Evolutionary conservation across 1,140 invertebrate species (phyloP), one percentile per base, ranked within the genome.

Genomic region (Ptiloglossa arizonensis): DNA sequence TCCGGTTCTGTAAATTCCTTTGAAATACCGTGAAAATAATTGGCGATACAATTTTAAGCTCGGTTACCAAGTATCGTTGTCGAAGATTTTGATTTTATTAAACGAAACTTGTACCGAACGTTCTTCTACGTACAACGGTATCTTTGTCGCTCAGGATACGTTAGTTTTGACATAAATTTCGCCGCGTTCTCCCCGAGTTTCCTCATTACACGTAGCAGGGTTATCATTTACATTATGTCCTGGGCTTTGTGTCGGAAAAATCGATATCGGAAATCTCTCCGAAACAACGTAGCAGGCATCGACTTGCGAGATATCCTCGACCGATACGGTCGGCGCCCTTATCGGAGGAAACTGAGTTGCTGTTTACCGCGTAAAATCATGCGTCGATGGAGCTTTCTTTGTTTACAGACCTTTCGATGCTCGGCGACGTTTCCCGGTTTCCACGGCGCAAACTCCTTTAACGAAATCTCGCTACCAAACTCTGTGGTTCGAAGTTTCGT

Each of bases 381-480:
- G 17, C 13, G 22, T 32, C 8, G 15, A 15, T 29, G 6, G 19
- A 27, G 27, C 24, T 56, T 6, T 35, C 24, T 6, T 41, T 74
- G 71, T 74, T 74, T 74, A 38, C n/a, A 27, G 73, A 46, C 27
- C 41, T 38, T 35, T 19, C 60, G 9, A 27, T 52, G 48, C 4
- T n/a, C 22, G 32, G 17, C 70, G 17, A 54, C 19, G 27, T 56
- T 24, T 15, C 15, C 32, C 19, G 54, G 32, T n/a, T 63, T 41
- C 17, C 27, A 9, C 70, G 46, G 27, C 35, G 38, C 11, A 48
- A 76, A 48, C 64, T 69, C 22, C 64, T 48, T 57, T 48, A 76
- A 76, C 73, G 54, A 69, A 76, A 76, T 59, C 73, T 22, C 41
- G 15, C 38, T 19, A 38, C 52, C 44, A 52, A 35, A 46, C 29